phyloP scores from a whole-genome alignment of 2,113 vertebrate genomes.

The Megaceryle torquata region DNA sequence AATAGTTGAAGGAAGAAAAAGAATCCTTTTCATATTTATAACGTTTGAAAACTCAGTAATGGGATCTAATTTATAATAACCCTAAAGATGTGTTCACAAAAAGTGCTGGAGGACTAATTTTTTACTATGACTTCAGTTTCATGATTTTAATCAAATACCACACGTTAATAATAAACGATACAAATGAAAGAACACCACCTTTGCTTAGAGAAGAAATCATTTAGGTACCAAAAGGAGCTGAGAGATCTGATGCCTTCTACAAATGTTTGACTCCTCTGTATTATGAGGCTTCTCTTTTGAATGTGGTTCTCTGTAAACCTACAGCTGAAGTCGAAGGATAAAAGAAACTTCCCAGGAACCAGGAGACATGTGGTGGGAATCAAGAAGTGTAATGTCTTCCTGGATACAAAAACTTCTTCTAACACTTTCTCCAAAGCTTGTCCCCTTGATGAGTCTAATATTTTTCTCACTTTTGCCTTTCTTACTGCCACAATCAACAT shows the following conservation, averaged over 20 bases:
- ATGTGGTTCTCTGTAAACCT: not conserved
- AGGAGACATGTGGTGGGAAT: not conserved
- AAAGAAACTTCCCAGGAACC: not conserved
- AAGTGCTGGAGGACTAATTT: not conserved
- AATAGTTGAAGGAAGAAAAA: not conserved
- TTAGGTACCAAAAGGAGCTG: not conserved
- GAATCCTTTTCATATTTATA: not conserved
- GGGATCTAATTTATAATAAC: not conserved
- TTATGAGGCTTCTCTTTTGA: conserved; percentile 4
- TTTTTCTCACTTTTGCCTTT: not conserved
- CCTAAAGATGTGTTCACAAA: not conserved
- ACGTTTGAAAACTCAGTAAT: not conserved
- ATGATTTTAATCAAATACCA: not conserved
- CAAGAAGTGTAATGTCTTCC: not conserved
- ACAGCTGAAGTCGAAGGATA: not conserved
- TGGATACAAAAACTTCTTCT: not conserved
- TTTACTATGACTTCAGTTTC: not conserved
- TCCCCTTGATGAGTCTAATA: not conserved
- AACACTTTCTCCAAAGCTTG: not conserved
- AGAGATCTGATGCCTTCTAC: not conserved
- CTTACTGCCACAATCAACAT: not conserved
- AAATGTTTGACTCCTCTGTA: not conserved
- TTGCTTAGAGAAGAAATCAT: not conserved
- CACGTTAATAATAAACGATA: not conserved
- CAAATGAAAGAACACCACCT: not conserved